Evolutionary conservation across 2,888 invertebrate genomes (phyloP), one percentile per base, ranked within the genome.

Genomic region (Hirudinaria manillensis): DNA sequence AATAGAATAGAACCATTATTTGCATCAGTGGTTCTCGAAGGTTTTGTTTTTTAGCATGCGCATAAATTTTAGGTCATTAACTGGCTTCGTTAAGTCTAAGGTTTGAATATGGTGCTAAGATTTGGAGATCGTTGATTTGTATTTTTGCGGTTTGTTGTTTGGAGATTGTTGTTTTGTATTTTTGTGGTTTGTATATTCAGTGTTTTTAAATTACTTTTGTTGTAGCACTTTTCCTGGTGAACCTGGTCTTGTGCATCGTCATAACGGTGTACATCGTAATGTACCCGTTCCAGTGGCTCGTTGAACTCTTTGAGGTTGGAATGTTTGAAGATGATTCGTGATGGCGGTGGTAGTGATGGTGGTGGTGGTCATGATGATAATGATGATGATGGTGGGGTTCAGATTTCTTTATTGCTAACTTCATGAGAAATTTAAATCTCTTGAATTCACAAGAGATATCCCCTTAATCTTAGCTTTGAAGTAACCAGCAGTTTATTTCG

Each of bases 231-330:
- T 89, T 91, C 84, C 85, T 91, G 76, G 77, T 87, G 13, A 87
- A 89, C 19, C 82, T 90, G 16, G 77, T 89, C 7, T 82, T 87
- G 0, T 88, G 91, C 80, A 86, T 88, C 0, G 84, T 85, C 3
- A 87, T 89, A 76, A 89, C 89, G 75, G 84, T 88, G 0, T 82
- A 89, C 78, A 82, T 91, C 21, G 85, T 89, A 75, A 82, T 91
- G 24, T 83, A 84, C 78, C 86, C 87, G n/a, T 80, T 81, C 21
- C 77, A 80, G 3, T 81, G 80, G 78, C 76, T 86, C 70, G 79
- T 79, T 2, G 78, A 81, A 1, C 79, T 84, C 65, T 78, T 86
- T 76, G 83, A 84, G 81, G 86, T 86, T 80, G 78, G 78, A 73
- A 65, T 38, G 68, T 21, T 67, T 65, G 38, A 32, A 24, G 19